Percentiles rank a stretch among this genome's conserved stretches.
Evolutionary conservation across 2,113 vertebrate genomes (phyloP).

Genomic region (Limanda limanda): DNA sequence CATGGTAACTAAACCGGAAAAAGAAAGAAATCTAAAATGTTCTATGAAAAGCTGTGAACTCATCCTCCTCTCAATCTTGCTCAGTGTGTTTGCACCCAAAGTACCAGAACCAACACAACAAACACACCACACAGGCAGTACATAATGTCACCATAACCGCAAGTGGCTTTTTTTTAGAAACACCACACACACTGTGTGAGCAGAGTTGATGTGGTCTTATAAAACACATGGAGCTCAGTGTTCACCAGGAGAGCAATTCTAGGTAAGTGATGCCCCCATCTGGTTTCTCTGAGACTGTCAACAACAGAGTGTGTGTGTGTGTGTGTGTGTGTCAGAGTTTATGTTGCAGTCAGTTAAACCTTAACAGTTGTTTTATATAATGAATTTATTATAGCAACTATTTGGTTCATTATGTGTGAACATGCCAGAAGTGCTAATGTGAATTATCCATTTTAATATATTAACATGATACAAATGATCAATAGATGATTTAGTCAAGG

Average conservation of each 20-base stretch:
- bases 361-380: not conserved
- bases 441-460: not conserved
- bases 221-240: constrained; percentile 10
- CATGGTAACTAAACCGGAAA: too few relatives aligned
- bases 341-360: too few relatives aligned
- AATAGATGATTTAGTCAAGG: not conserved
- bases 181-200: not conserved
- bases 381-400: not conserved
- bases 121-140: not conserved
- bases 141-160: not conserved
- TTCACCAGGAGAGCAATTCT: constrained; percentile 18
- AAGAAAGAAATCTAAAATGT: too few relatives aligned
- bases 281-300: constrained; percentile 66
- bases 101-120: not conserved
- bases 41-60: not conserved
- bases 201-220: not conserved
- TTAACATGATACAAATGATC: too few relatives aligned
- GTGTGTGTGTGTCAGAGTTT: not conserved
- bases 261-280: constrained; percentile 75
- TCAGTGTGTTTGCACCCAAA: not conserved
- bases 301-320: not conserved
- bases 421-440: too few relatives aligned
- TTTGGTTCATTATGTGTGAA: not conserved
- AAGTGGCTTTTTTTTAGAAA: not conserved
- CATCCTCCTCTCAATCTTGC: not conserved